phyloP scores from a whole-genome alignment of 1,140 invertebrate species.

The Pogonognathellus flavescens region DNA sequence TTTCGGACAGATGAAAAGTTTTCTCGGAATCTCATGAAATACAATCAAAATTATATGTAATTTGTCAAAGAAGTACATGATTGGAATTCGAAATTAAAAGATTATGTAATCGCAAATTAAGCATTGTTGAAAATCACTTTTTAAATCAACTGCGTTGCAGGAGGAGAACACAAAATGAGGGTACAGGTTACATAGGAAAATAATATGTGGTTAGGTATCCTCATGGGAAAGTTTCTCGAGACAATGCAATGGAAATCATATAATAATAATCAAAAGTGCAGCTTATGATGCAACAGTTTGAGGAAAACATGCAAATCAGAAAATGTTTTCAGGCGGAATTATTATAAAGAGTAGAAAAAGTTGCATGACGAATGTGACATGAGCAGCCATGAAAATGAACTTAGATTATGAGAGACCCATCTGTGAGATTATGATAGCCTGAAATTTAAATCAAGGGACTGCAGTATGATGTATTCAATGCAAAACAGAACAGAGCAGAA shows the following conservation, averaged over 20 bases:
- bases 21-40: neutral
- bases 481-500: neutral
- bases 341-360: neutral
- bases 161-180: too few relatives aligned
- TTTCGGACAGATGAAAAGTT: neutral
- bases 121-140: too few relatives aligned
- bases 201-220: too few relatives aligned
- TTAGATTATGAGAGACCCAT: neutral
- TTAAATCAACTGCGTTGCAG: neutral
- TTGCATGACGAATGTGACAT: slow-evolving; percentile 12
- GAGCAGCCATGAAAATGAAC: neutral
- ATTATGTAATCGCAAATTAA: neutral
- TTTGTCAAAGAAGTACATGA: neutral
- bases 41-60: neutral
- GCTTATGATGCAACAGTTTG: neutral
- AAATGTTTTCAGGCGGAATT: neutral
- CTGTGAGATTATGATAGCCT: slow-evolving; percentile 14
- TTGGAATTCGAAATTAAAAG: neutral
- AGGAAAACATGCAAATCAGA: neutral
- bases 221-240: neutral
- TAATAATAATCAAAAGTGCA: neutral
- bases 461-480: neutral
- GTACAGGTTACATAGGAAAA: too few relatives aligned
- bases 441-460: slow-evolving; percentile 1
- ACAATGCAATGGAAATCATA: neutral